Evolutionary conservation across 2,888 invertebrate genomes (phyloP).

Genomic region (Temnothorax ravouxi): DNA sequence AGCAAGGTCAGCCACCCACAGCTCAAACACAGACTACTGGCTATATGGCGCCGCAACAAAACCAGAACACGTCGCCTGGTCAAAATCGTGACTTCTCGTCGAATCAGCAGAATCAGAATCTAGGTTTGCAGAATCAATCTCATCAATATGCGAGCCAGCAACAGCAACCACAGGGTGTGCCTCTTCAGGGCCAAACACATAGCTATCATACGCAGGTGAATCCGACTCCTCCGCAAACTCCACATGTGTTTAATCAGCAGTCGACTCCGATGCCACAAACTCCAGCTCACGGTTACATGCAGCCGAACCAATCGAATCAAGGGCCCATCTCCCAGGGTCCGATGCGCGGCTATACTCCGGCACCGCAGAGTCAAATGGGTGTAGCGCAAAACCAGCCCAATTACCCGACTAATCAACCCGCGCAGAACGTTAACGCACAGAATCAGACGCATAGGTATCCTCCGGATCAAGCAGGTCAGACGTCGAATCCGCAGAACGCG

Average conservation of each 20-base stretch:
- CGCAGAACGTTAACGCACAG: conserved; percentile 64
- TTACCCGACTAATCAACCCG: conserved; percentile 72
- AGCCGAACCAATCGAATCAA: conserved; percentile 67
- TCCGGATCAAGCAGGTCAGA: conserved; percentile 73
- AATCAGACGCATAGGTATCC: conserved; percentile 75
- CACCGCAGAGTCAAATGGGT: conserved; percentile 72
- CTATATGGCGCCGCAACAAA: conserved; percentile 73
- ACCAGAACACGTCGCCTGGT: conserved; percentile 65
- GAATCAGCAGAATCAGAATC: conserved; percentile 71
- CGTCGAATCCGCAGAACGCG: conserved; percentile 70
- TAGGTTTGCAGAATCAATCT: conserved; percentile 68
- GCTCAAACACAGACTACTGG: conserved; percentile 65
- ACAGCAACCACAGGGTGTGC: conserved; percentile 62
- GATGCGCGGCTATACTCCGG: conserved; percentile 77
- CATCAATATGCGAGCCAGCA: conserved; percentile 65
- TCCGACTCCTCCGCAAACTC: conserved; percentile 67
- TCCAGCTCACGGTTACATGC: conserved; percentile 69
- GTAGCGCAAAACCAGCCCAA: conserved; percentile 68
- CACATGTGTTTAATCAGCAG: conserved; percentile 71
- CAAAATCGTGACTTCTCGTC: conserved; percentile 71
- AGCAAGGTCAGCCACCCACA: conserved; percentile 71
- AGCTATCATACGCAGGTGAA: conserved; percentile 68
- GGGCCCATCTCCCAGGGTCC: conserved; percentile 75
- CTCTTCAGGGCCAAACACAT: conserved; percentile 67
- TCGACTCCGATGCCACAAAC: conserved; percentile 68